Percentiles rank a stretch among this genome's conserved stretches.
Evolutionary conservation across 2,113 vertebrate species (phyloP).

Genomic region (Nanorana parkeri): DNA sequence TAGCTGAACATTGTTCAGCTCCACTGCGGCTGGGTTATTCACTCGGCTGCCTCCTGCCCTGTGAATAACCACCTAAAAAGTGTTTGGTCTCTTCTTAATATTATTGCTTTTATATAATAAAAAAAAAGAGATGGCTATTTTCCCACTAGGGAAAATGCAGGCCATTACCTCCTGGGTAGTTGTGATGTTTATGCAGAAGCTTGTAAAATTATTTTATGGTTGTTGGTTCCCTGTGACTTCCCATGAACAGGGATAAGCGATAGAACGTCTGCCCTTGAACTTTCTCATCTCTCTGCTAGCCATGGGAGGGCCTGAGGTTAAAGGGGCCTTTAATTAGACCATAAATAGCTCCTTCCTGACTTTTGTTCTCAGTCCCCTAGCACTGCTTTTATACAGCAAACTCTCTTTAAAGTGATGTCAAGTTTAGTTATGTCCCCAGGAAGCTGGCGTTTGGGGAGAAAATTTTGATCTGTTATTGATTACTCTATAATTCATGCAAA

Average conservation of each 20-base stretch:
- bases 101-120: no score
- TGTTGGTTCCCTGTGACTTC: neutral
- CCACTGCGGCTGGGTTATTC: no score
- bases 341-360: slow-evolving; percentile 39
- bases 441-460: slow-evolving; percentile 11
- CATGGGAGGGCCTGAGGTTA: slow-evolving; percentile 19
- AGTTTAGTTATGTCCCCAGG: slow-evolving; percentile 12
- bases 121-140: neutral
- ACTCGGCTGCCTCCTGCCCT: no score
- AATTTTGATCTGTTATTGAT: slow-evolving; percentile 9
- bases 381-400: slow-evolving; percentile 19
- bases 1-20: no score
- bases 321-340: slow-evolving; percentile 21
- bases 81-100: no score
- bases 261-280: slow-evolving; percentile 17
- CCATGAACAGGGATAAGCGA: neutral
- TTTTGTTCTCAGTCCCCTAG: slow-evolving; percentile 17
- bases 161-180: slow-evolving; percentile 17
- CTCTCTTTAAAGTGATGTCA: slow-evolving; percentile 50
- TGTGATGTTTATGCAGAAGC: neutral
- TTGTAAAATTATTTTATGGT: slow-evolving; percentile 22
- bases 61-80: no score
- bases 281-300: slow-evolving; percentile 16
- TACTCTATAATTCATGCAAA: neutral
- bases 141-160: neutral